Evolutionary conservation across 2,888 invertebrate genomes (phyloP).

Genomic region (Matsumyia berberina): DNA sequence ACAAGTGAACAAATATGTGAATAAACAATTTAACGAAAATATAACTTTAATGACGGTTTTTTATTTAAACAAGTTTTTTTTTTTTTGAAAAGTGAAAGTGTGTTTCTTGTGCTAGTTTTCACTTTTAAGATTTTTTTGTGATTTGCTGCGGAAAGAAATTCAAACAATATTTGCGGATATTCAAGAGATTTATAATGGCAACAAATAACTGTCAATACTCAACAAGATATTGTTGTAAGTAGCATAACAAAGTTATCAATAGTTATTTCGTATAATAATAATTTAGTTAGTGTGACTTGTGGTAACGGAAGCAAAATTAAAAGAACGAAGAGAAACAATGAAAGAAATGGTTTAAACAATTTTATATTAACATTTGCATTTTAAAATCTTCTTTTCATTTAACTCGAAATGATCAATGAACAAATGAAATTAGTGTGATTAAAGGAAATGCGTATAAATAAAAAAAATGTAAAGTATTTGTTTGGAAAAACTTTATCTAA

Average conservation of each 20-base stretch:
- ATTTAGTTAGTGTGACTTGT: not conserved
- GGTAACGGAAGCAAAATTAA: too few species aligned
- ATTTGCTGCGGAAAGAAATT: slow-evolving; percentile 26
- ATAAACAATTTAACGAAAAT: not conserved
- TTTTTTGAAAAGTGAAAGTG: slow-evolving; percentile 61
- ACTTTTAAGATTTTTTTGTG: slow-evolving; percentile 44
- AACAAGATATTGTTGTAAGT: slow-evolving; percentile 85
- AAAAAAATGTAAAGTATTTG: too few species aligned
- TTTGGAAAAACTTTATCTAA: too few species aligned
- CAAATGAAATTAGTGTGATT: too few species aligned
- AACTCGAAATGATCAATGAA: too few species aligned
- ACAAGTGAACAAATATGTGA: slow-evolving; percentile 33
- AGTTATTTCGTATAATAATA: not conserved
- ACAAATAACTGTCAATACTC: slow-evolving; percentile 84
- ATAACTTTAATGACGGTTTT: slow-evolving; percentile 44
- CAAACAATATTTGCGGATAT: slow-evolving; percentile 16
- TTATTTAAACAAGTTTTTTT: slow-evolving; percentile 32
- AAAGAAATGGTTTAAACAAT: too few species aligned
- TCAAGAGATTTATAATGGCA: slow-evolving; percentile 74
- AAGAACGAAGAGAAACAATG: too few species aligned
- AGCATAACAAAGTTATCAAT: slow-evolving; percentile 12
- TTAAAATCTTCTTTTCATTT: too few species aligned
- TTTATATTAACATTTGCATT: too few species aligned
- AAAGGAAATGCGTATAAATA: not conserved
- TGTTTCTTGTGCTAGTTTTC: slow-evolving; percentile 56